Percentiles rank a stretch among this genome's conserved stretches.
Conservation (phyloP, 2,113 vertebrate species). For the Phylloscopus trochiloides region DNA sequence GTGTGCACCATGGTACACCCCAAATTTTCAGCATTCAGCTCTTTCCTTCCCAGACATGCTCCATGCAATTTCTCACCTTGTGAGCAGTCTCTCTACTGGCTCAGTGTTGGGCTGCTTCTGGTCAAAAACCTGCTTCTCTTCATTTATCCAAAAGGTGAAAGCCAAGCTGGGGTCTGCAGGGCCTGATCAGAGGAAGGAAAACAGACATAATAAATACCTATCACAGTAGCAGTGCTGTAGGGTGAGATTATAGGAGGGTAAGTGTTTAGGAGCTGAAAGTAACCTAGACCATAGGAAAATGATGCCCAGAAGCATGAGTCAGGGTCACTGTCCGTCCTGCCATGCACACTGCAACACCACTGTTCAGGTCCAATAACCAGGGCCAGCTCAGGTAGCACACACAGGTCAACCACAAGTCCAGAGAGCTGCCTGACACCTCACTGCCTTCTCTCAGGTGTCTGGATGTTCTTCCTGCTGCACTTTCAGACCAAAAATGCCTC, state of each 20-base stretch:
- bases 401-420: background rate
- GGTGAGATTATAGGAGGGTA: background rate
- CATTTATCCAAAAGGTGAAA: background rate
- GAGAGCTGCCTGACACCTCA: background rate
- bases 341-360: background rate
- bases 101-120: background rate
- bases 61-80: background rate
- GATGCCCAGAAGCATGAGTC: background rate
- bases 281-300: background rate
- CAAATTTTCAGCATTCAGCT: background rate
- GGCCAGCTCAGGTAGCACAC: background rate
- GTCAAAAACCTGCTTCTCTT: background rate
- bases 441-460: background rate
- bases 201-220: background rate
- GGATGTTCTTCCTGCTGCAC: background rate
- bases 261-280: background rate
- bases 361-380: background rate
- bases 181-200: conserved; percentile 1
- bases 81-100: background rate
- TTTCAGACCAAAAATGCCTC: background rate
- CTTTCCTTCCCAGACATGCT: background rate
- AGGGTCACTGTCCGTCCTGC: background rate
- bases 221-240: background rate
- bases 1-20: background rate
- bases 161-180: background rate